These are phyloP conservation scores for Picus viridis DNA, from an alignment of 2,797 vertebrate genomes.

Conservation along the genomic window DNA sequence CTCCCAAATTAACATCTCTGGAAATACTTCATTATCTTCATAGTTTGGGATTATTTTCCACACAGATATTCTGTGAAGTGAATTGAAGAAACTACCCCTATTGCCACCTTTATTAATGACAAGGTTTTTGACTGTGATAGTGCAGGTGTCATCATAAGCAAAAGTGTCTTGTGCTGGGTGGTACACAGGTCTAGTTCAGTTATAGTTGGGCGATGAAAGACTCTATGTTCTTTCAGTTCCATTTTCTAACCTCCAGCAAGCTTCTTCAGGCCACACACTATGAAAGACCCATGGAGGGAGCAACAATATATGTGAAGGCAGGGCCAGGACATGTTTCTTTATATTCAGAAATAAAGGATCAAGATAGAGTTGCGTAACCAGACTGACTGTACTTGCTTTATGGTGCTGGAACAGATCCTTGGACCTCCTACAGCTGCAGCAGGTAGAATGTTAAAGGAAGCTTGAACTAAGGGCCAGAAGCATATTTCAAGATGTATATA, in stretches of 20 bases:
- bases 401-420: neutral
- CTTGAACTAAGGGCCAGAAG: neutral
- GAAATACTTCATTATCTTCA: constrained; percentile 25
- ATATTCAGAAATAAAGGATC: neutral
- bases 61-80: neutral
- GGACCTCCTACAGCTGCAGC: neutral
- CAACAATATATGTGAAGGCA: neutral
- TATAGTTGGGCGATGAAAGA: neutral
- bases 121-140: neutral
- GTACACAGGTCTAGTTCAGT: neutral
- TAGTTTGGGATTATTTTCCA: constrained; percentile 30
- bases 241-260: neutral
- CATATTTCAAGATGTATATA: neutral
- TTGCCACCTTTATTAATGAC: neutral
- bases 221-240: neutral
- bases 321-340: neutral
- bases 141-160: neutral
- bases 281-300: neutral
- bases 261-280: neutral
- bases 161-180: neutral
- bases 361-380: neutral
- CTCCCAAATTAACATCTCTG: constrained; percentile 44
- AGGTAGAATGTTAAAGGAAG: neutral
- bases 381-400: neutral
- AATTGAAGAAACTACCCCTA: neutral